A percentile compares a stretch with the other conserved stretches of the same genome.
Evolutionary conservation across 2,113 vertebrate genomes (phyloP).

Genomic region (Cavia aperea): DNA sequence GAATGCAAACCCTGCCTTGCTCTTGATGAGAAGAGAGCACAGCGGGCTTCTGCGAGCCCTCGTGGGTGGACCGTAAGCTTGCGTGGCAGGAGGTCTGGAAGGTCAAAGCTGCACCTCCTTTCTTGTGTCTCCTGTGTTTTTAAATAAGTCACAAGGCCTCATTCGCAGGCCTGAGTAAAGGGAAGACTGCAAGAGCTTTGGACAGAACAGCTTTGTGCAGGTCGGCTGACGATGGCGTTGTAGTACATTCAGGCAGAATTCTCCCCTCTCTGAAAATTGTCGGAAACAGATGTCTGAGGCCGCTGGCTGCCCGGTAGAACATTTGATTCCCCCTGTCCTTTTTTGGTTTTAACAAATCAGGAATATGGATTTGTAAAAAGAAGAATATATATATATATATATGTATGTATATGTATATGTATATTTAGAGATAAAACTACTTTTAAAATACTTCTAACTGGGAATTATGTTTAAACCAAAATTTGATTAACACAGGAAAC

Average conservation of each 20-base stretch:
- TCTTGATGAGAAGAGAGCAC: conserved; percentile 4
- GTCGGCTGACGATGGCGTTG: not conserved
- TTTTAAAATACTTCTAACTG: conserved; percentile 37
- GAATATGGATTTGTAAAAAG: conserved; percentile 64
- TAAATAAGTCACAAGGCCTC: conserved; percentile 62
- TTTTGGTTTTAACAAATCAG: conserved; percentile 14
- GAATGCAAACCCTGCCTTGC: not conserved
- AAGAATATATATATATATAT: conserved; percentile 38
- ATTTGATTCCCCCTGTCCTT: not conserved
- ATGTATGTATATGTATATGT: conserved; percentile 36
- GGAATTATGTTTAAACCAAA: conserved; percentile 53
- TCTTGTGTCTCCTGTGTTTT: conserved; percentile 18
- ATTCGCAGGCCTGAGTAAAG: conserved; percentile 44
- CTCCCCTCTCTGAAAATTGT: conserved; percentile 18
- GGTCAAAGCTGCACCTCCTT: not conserved
- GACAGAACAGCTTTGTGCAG: not conserved
- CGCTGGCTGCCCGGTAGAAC: conserved; percentile 27
- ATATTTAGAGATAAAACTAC: conserved; percentile 57
- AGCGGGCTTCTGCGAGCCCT: not conserved
- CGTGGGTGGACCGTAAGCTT: not conserved
- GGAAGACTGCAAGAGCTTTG: conserved; percentile 2
- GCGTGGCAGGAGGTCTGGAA: not conserved
- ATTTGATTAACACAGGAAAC: conserved; percentile 28
- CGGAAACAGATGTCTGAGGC: conserved; percentile 19
- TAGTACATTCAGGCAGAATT: conserved; percentile 24